Evolutionary conservation across 2,888 invertebrate species (phyloP).

Genomic region (Salpingus planirostris): DNA sequence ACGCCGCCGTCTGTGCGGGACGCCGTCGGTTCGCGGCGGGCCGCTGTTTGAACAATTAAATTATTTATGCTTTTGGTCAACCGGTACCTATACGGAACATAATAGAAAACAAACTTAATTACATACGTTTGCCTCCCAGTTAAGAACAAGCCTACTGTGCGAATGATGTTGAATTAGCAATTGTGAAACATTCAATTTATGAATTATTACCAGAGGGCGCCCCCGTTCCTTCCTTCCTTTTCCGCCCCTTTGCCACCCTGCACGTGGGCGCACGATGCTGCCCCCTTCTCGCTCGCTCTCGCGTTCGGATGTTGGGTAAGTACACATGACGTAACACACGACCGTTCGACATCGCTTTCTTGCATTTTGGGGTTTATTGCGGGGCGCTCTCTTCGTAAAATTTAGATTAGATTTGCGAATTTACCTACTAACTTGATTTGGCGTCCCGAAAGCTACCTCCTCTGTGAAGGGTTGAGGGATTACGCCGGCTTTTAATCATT

Average conservation of each 20-base stretch:
- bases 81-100: slow-evolving; percentile 39
- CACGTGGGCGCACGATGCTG: no score
- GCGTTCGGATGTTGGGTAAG: no score
- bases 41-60: slow-evolving; percentile 36
- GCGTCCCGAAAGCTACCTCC: no score
- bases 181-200: slow-evolving; percentile 44
- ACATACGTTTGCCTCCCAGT: slow-evolving; percentile 36
- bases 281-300: no score
- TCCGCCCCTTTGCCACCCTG: slow-evolving; percentile 7
- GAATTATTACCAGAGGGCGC: slow-evolving; percentile 38
- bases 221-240: slow-evolving; percentile 17
- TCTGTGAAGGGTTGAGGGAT: no score
- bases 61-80: slow-evolving; percentile 40
- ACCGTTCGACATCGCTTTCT: no score
- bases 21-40: slow-evolving; percentile 11
- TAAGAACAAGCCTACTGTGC: slow-evolving; percentile 39
- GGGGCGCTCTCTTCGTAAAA: slow-evolving; percentile 28
- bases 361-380: slow-evolving; percentile 3
- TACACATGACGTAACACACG: no score
- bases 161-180: slow-evolving; percentile 42
- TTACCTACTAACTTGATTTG: slow-evolving; percentile 33
- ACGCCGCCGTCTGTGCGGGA: background rate
- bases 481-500: no score
- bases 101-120: slow-evolving; percentile 46
- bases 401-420: slow-evolving; percentile 38